Evolutionary conservation across 2,888 invertebrate genomes (phyloP).

Genomic region (Diadromus collaris): DNA sequence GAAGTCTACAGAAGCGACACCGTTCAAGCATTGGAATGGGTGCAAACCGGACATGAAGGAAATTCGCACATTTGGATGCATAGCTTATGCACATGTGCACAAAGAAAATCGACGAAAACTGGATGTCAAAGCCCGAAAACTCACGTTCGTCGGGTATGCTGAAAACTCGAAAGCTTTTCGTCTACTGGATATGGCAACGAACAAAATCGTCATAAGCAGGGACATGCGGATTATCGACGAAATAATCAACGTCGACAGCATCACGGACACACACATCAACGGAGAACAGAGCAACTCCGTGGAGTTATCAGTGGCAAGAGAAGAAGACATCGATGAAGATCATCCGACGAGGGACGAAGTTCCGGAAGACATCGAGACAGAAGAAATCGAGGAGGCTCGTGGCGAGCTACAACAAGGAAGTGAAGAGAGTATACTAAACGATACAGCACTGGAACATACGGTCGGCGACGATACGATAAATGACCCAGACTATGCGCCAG

Average conservation of each 20-base stretch:
- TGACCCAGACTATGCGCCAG: constrained; percentile 18
- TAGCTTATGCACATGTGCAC: constrained; percentile 48
- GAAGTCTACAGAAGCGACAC: constrained; percentile 40
- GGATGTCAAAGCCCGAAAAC: constrained; percentile 43
- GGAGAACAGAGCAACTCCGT: not conserved
- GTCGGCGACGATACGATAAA: not conserved
- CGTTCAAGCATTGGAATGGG: constrained; percentile 44
- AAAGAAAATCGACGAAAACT: constrained; percentile 51
- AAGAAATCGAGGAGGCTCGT: not conserved
- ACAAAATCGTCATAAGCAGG: constrained; percentile 41
- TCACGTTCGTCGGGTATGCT: constrained; percentile 48
- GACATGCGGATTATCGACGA: constrained; percentile 44
- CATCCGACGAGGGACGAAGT: not conserved
- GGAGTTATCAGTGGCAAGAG: not conserved
- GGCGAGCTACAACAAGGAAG: not conserved
- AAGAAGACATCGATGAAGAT: not conserved
- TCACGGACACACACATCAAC: not conserved
- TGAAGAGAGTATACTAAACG: not conserved
- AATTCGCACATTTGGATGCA: constrained; percentile 49
- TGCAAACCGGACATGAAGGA: constrained; percentile 47
- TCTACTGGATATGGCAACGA: constrained; percentile 37
- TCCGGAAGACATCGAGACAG: not conserved
- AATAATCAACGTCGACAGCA: constrained; percentile 18
- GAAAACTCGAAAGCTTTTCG: constrained; percentile 49
- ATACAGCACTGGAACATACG: not conserved